A percentile compares a stretch with the other conserved stretches of the same genome.
phyloP scores from a whole-genome alignment of 2,797 vertebrate genomes.

The Cryptoblepharus egeriae region DNA sequence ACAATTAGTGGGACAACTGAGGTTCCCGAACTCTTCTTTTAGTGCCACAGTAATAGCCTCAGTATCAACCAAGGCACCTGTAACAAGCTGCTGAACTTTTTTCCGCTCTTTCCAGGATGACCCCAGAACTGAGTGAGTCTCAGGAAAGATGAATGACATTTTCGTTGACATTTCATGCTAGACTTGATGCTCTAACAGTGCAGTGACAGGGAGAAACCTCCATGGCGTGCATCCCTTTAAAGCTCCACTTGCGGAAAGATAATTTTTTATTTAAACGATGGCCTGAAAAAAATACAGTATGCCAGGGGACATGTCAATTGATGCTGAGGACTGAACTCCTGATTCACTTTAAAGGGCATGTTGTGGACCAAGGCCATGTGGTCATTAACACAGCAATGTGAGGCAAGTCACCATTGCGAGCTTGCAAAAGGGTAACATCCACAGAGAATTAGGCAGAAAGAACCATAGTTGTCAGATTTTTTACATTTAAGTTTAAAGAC shows the following conservation, averaged over 20 bases:
- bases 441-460: neutral
- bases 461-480: neutral
- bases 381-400: neutral
- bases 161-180: slow-evolving; percentile 6
- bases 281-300: neutral
- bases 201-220: slow-evolving; percentile 6
- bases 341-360: neutral
- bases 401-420: neutral
- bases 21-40: slow-evolving; percentile 54
- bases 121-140: slow-evolving; percentile 28
- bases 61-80: slow-evolving; percentile 44
- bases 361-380: neutral
- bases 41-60: slow-evolving; percentile 39
- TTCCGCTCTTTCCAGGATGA: slow-evolving; percentile 21
- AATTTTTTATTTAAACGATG: slow-evolving; percentile 28
- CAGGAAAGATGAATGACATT: slow-evolving; percentile 34
- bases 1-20: slow-evolving; percentile 55
- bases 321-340: slow-evolving; percentile 10
- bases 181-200: slow-evolving; percentile 8
- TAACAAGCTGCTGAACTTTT: too few relatives aligned
- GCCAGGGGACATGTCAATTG: slow-evolving; percentile 39
- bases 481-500: slow-evolving; percentile 25
- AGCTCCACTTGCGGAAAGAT: slow-evolving; percentile 1
- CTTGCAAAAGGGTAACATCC: neutral
- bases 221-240: slow-evolving; percentile 22